Percentiles rank a stretch among this genome's conserved stretches.
These are phyloP conservation scores for Blennius ocellaris DNA, from an alignment of 2,113 vertebrate species.

Conservation along the genomic window DNA sequence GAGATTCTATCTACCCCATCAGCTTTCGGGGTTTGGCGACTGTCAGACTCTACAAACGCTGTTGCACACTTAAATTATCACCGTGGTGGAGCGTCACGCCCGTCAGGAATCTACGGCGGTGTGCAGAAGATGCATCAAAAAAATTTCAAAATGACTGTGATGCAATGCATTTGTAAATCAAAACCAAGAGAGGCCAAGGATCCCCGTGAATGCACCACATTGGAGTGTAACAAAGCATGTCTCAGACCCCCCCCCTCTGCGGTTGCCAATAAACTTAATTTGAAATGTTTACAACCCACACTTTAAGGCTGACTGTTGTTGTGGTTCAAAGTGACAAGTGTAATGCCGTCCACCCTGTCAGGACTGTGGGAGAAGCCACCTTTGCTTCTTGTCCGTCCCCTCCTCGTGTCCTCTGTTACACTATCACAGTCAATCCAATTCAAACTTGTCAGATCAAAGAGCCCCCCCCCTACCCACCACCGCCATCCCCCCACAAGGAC, in stretches of 20 bases:
- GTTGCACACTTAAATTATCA: constrained; percentile 49
- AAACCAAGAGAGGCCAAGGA: constrained; percentile 16
- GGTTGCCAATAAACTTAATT: constrained; percentile 19
- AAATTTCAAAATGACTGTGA: constrained; percentile 32
- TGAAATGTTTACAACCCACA: constrained; percentile 5
- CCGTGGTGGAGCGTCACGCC: constrained; percentile 32
- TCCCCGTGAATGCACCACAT: constrained; percentile 1
- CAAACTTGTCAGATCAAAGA: constrained; percentile 79
- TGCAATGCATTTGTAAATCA: constrained; percentile 39
- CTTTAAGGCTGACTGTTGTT: constrained; percentile 2
- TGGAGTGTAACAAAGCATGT: too few relatives aligned
- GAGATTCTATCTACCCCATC: constrained; percentile 51
- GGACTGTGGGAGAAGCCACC: constrained; percentile 8
- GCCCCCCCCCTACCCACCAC: constrained; percentile 52
- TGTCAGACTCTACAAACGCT: constrained; percentile 43
- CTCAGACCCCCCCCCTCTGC: constrained; percentile 12
- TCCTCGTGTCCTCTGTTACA: constrained; percentile 54
- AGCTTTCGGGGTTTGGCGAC: constrained; percentile 47
- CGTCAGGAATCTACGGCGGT: constrained; percentile 26
- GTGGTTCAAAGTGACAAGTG: constrained; percentile 19
- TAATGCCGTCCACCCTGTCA: neutral
- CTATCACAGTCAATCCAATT: constrained; percentile 77
- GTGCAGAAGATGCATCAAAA: constrained; percentile 29
- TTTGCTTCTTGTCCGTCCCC: constrained; percentile 52
- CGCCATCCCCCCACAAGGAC: constrained; percentile 62